Evolutionary conservation across 2,888 invertebrate species (phyloP).

Genomic region (Rapana venosa): DNA sequence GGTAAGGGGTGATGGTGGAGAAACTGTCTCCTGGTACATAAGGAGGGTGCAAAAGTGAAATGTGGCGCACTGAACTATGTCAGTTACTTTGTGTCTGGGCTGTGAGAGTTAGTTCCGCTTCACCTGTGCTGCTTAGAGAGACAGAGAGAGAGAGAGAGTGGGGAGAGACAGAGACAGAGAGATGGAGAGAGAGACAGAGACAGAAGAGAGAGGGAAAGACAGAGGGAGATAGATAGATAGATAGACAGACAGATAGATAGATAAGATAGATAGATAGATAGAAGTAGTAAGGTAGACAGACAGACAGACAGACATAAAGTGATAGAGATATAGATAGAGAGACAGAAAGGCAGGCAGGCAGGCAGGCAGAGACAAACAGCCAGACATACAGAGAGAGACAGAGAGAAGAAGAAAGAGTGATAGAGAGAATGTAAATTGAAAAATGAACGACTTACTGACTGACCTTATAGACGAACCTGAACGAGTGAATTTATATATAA

Average conservation of each 20-base stretch:
- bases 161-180: background rate
- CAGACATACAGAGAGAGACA: background rate
- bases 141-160: background rate
- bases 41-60: too few relatives aligned
- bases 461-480: background rate
- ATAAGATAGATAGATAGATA: background rate
- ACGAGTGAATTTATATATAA: background rate
- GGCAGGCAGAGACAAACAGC: background rate
- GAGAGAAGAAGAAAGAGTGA: background rate
- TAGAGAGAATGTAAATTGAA: background rate
- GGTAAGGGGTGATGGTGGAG: too few relatives aligned
- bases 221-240: background rate
- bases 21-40: too few relatives aligned
- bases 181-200: background rate
- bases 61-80: too few relatives aligned
- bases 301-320: too few relatives aligned
- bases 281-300: background rate
- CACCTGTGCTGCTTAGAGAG: background rate
- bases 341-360: background rate
- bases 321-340: background rate
- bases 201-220: background rate
- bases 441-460: too few relatives aligned
- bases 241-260: background rate
- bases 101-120: too few relatives aligned
- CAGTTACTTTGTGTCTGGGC: too few relatives aligned